Conservation (phyloP, 2,888 invertebrate species). For the Eupelmus urozonus region DNA sequence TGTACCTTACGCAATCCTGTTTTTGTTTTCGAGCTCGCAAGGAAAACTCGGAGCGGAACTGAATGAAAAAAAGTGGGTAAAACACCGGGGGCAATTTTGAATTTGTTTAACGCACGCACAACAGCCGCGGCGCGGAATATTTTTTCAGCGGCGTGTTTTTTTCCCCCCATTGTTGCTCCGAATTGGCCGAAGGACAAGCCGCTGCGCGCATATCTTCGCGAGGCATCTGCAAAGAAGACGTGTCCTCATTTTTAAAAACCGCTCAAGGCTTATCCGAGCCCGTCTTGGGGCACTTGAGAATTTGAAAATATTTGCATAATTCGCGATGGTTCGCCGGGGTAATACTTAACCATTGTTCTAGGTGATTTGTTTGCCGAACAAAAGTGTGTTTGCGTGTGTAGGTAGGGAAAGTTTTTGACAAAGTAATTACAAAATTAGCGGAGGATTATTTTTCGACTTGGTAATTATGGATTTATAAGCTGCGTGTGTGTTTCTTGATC, state of each 20-base stretch:
- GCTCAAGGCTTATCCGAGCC: neutral
- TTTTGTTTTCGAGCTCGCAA: neutral
- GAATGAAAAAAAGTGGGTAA: neutral
- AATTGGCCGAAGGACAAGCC: neutral
- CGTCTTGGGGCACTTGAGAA: no score
- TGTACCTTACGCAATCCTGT: neutral
- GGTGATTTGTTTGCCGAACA: no score
- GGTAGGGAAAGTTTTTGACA: no score
- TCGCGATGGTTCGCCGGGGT: no score
- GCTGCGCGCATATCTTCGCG: neutral
- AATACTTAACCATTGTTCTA: no score
- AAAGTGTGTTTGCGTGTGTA: no score
- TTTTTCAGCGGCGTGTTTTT: neutral
- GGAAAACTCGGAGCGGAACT: neutral
- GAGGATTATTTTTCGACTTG: no score
- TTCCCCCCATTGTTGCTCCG: conserved; percentile 4
- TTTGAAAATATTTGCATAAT: no score
- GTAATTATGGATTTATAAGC: no score
- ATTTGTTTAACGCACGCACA: neutral
- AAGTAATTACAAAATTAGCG: no score
- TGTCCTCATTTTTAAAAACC: neutral
- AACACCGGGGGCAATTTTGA: neutral
- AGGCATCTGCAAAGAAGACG: neutral
- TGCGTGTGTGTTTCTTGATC: no score
- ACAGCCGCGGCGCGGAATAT: neutral